Conservation (phyloP, 2,888 invertebrate species). For the Idaea biselata region DNA sequence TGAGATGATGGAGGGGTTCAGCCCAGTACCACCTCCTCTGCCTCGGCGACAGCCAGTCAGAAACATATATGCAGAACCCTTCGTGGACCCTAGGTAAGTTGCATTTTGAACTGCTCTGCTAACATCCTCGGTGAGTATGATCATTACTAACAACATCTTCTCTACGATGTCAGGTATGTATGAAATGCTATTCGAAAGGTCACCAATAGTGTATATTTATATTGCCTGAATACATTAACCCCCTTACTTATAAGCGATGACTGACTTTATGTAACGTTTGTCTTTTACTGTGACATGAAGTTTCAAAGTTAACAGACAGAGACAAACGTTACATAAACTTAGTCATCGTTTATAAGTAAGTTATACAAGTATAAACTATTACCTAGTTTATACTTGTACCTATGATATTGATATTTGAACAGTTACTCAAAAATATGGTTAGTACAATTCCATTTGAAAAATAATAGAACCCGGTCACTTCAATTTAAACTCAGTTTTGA, state of each 20-base stretch:
- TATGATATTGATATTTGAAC: neutral
- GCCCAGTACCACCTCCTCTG: slow-evolving; percentile 82
- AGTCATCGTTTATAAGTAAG: too few relatives aligned
- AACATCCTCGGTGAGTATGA: slow-evolving; percentile 32
- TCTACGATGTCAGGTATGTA: neutral
- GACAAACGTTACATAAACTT: too few relatives aligned
- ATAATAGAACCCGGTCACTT: too few relatives aligned
- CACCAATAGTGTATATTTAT: neutral
- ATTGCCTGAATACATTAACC: neutral
- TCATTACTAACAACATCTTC: slow-evolving; percentile 21
- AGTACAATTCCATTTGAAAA: too few relatives aligned
- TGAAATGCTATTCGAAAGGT: neutral
- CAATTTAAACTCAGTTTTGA: too few relatives aligned
- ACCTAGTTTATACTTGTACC: too few relatives aligned
- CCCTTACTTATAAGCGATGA: too few relatives aligned
- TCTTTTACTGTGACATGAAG: too few relatives aligned
- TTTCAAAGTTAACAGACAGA: too few relatives aligned
- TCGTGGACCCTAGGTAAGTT: slow-evolving; percentile 81
- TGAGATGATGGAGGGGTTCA: slow-evolving; percentile 78
- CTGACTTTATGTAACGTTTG: too few relatives aligned
- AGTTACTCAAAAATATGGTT: neutral
- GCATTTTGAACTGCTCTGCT: slow-evolving; percentile 22
- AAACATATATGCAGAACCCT: slow-evolving; percentile 85
- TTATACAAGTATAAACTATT: too few relatives aligned
- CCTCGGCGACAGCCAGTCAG: slow-evolving; percentile 82